Conservation (phyloP, 2,797 vertebrate species). For the Lutjanus argentimaculatus region DNA sequence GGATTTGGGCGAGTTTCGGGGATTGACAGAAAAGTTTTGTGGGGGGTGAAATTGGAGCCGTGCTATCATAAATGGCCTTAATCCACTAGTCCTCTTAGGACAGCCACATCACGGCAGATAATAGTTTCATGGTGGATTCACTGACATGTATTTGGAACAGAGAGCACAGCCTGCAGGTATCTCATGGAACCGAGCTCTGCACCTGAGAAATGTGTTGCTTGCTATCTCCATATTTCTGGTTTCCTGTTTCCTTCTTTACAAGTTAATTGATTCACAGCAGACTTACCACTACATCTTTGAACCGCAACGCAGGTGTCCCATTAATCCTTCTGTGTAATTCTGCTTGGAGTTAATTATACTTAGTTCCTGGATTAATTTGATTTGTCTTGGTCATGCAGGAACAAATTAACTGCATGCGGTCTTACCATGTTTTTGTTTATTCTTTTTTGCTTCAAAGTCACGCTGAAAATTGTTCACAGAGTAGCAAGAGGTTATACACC, state of each 20-base stretch:
- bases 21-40: conserved; percentile 42
- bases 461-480: background rate
- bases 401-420: background rate
- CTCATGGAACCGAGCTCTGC: background rate
- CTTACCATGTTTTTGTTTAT: conserved; percentile 14
- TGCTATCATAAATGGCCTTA: conserved; percentile 48
- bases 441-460: conserved; percentile 12
- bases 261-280: conserved; percentile 11
- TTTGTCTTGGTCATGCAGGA: conserved; percentile 4
- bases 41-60: conserved; percentile 50
- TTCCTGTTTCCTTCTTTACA: background rate
- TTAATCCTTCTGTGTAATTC: conserved; percentile 33
- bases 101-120: conserved; percentile 25
- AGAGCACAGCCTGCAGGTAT: conserved; percentile 23
- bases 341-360: conserved; percentile 36
- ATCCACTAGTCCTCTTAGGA: conserved; percentile 50
- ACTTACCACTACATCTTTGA: background rate
- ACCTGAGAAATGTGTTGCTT: conserved; percentile 7
- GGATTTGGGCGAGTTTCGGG: conserved; percentile 37
- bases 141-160: conserved; percentile 28
- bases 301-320: conserved; percentile 3
- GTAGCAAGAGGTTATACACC: conserved; percentile 10
- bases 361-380: conserved; percentile 27
- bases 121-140: conserved; percentile 33
- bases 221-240: background rate